Base-by-base conservation (phyloP, 2,797 vertebrate genomes). In the Limnodromus scolopaceus region DNA sequence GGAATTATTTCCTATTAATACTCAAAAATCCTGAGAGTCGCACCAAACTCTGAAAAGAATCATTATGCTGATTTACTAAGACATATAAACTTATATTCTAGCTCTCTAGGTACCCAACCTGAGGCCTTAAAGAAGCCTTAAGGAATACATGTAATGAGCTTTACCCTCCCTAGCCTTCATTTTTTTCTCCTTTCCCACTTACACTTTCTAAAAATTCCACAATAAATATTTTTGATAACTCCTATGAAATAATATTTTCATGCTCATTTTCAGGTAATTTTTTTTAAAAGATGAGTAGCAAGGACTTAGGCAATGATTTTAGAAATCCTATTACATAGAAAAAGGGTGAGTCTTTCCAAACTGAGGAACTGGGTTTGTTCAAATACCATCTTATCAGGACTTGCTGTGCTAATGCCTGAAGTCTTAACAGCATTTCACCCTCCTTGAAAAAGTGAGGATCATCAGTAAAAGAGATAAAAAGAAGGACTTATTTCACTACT, bases 1-100 rank as follows among this genome's bases (percentile, higher is more conserved):
- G 83, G 68, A 92, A 72, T 95, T 90, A 86, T 86, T 91, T 94
- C 70, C 66, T 81, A 92, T 92, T 92, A 90, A 94, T 82, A 84
- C 39, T 36, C 36, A 28, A 93, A 77, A 95, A 84, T 82, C 85
- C 80, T 0, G 5, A 92, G 18, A 83, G 25, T 76, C 12, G 24
- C 70, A 95, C 54, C 54, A 82, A 94, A 92, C 66, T 84, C 80
- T 84, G 53, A 63, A 79, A 93, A 79, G 76, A 90, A 93, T 76
- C 38, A 90, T 94, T 90, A 93, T 1, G 1, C 48, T 90, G 72
- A 90, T 93, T 90, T 95, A 92, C 55, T 87, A 87, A 82, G 72
- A 60, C 65, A 63, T 34, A 49, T 39, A 87, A 93, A 92, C 51
- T 87, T 87, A 48, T 36, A 93, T 82, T 94, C 63, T 54, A 45